phyloP scores from a whole-genome alignment of 2,888 invertebrate genomes.

The Sepiola atlantica region DNA sequence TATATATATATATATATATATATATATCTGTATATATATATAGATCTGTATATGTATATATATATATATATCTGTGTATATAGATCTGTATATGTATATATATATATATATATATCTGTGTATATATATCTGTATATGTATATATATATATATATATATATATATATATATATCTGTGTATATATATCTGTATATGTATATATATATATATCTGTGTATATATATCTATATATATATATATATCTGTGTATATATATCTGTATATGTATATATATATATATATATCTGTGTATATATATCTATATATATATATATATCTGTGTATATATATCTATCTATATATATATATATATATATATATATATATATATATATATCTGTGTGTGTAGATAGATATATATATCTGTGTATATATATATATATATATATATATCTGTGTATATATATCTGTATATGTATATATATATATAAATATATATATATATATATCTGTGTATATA shows the following conservation, averaged over 20 bases:
- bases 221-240: neutral
- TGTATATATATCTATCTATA: no score
- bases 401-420: neutral
- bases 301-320: no score
- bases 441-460: no score
- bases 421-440: constrained; percentile 33
- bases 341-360: no score
- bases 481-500: no score
- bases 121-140: no score
- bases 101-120: no score
- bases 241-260: no score
- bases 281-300: neutral
- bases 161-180: constrained; percentile 32
- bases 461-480: no score
- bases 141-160: constrained; percentile 35
- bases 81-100: neutral
- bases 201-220: neutral
- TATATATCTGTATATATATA: neutral
- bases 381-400: neutral
- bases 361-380: no score
- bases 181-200: neutral
- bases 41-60: neutral
- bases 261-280: no score
- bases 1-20: constrained; percentile 14
- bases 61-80: neutral